Evolutionary conservation across 2,888 invertebrate genomes (phyloP), one percentile per base, ranked within the genome.

Genomic region (Scrobipalpa costella): DNA sequence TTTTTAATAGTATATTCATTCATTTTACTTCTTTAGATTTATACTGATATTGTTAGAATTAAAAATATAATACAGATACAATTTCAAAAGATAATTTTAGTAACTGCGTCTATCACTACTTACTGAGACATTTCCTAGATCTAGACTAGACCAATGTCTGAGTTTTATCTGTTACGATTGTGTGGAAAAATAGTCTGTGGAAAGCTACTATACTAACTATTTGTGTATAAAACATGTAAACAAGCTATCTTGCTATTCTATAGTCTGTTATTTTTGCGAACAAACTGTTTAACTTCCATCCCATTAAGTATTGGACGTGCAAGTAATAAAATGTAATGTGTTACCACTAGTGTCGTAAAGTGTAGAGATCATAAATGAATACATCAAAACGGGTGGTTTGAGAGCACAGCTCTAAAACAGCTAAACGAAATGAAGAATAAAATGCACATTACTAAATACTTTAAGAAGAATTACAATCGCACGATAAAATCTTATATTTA

Each of bases 321-420:
- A 9, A 9, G 38, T 38, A 38, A 38, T 38, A 11, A 38, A 38
- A 38, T 9, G 8, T 38, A 38, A 38, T 38, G 11, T 38, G 38
- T 7, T 38, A 38, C 38, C 2, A 38, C 40, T 40, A 2, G 3
- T n/a, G 40, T 40, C 11, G 17, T 17, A 49, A 17, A 49, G 19
- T 49, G 17, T n/a, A 19, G 8, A 8, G 47, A 49, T 40, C 40
- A 40, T 49, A 49, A 49, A 49, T 49, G 1, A 61, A 27, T 21
- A 52, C 34, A 52, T 44, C 38, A 59, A 59, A 44, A 38, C 38
- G 13, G 34, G 11, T 59, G 19, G 11, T 11, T 21, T 33, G 2
- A 61, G 61, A 61, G 61, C 61, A 52, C 61, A 50, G 61, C 61
- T 61, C 61, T n/a, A 27, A 19, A 34, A 19, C 34, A 33, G 11